These are phyloP conservation scores for Melanerpes aurifrons DNA, from an alignment of 2,113 vertebrate species.

Conservation along the genomic window DNA sequence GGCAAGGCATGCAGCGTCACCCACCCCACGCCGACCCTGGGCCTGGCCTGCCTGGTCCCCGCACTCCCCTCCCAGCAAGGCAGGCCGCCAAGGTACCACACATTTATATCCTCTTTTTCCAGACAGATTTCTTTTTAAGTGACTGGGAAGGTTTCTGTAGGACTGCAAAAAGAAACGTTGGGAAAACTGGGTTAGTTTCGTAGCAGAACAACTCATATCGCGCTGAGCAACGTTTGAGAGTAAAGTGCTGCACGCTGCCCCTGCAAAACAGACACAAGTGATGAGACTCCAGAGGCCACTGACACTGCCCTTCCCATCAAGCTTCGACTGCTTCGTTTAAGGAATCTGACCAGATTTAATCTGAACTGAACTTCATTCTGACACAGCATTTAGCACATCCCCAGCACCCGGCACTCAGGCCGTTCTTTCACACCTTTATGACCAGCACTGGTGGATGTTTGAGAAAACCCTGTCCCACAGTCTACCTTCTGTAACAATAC, in stretches of 20 bases:
- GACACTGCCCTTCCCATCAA: background rate
- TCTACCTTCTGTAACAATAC: fast-evolving
- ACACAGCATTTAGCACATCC: fast-evolving
- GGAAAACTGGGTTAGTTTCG: background rate
- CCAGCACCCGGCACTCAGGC: fast-evolving
- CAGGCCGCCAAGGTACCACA: fast-evolving
- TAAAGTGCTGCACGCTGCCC: background rate
- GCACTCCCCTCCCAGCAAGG: fast-evolving
- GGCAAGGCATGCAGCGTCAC: background rate
- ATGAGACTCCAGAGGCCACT: too few species aligned
- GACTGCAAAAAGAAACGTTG: background rate
- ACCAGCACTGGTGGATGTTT: background rate
- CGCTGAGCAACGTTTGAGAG: background rate
- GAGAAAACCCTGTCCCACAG: background rate
- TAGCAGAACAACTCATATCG: fast-evolving
- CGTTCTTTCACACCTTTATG: background rate
- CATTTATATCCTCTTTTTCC: too few species aligned
- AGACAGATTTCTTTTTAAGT: background rate
- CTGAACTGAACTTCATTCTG: background rate
- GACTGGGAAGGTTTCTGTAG: background rate
- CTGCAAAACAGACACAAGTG: background rate
- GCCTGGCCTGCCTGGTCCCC: background rate
- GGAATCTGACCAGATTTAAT: background rate
- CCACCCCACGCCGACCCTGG: background rate
- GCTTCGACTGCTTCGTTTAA: background rate